Evolutionary conservation across 2,113 vertebrate genomes (phyloP).

Genomic region (Condylura cristata): DNA sequence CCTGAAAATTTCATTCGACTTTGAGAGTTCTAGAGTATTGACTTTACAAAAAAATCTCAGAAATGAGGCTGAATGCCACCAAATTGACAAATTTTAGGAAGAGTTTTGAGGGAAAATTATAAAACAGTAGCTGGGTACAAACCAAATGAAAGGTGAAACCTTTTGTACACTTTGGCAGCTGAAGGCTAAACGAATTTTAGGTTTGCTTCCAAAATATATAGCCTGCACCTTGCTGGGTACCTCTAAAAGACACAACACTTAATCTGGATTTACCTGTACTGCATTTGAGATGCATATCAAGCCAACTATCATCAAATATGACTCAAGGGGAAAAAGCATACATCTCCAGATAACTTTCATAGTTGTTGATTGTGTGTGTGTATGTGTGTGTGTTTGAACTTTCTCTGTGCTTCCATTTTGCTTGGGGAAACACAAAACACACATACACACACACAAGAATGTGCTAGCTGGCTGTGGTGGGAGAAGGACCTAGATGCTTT

Average conservation of each 20-base stretch:
- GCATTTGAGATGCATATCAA: slow-evolving; percentile 69
- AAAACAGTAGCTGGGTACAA: slow-evolving; percentile 16
- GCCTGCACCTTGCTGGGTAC: not conserved
- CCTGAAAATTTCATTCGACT: slow-evolving; percentile 18
- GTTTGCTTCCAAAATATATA: slow-evolving; percentile 56
- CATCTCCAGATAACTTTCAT: slow-evolving; percentile 47
- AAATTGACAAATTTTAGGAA: not conserved
- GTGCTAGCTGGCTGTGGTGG: not conserved
- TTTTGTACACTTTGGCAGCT: slow-evolving; percentile 50
- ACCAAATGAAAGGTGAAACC: not conserved
- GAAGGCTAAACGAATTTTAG: slow-evolving; percentile 61
- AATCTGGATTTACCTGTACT: slow-evolving; percentile 64
- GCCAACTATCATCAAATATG: not conserved
- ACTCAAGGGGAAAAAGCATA: slow-evolving; percentile 60
- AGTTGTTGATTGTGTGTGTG: not conserved
- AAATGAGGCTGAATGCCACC: not conserved
- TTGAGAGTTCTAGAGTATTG: not conserved
- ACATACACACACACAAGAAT: not conserved
- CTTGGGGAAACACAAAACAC: not conserved
- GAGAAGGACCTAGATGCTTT: not conserved
- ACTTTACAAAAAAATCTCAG: not conserved
- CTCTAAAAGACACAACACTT: slow-evolving; percentile 20
- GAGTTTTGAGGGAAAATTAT: slow-evolving; percentile 43
- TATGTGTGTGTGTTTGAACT: not conserved
- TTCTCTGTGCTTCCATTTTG: slow-evolving; percentile 56